Evolutionary conservation across 2,888 invertebrate genomes (phyloP), one percentile per base, ranked within the genome.

Genomic region (Diarsia dahlii): DNA sequence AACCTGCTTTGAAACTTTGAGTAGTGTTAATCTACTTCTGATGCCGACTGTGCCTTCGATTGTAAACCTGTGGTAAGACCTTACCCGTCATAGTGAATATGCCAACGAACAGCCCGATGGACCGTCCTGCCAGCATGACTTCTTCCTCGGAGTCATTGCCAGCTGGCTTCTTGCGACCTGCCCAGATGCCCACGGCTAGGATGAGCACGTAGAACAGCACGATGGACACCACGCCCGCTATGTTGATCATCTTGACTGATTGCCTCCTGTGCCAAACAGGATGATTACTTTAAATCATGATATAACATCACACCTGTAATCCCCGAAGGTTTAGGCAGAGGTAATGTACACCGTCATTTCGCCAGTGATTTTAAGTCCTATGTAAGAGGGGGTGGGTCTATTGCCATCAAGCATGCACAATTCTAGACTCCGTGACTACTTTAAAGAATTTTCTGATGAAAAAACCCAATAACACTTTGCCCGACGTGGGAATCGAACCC

Each of bases 31-130:
- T 39, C 39, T 39, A 39, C 39, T 39, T 39, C 39, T 39, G 39
- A 39, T 39, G 8, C 39, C 8, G 39, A 8, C 39, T 39, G 8
- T 34, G 18, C 28, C 58, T 28, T 28, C 13, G 13, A 64, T 28
- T 13, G 9, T 23, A 45, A 52, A 20, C 28, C 1, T 9, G 15
- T 58, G 28, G 28, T 28, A 18, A 58, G 15, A 58, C 46, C 93
- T 94, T 93, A 99, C 99, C 99, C 92, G 99, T 99, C 99, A 99
- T 99, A 50, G 99, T 99, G 92, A 99, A 99, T 90, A 99, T 99
- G 67, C 99, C 99, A 76, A 99, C 99, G 92, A 99, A 98, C 71
- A 99, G 97, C 10, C 99, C 99, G 91, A 99, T 99, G 92, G 99
- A 99, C 80, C 99, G 97, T 13, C 99, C 99, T 0, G 99, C 99